Base-by-base conservation (phyloP, 2,888 invertebrate genomes). In the Hydropsyche betteni region DNA sequence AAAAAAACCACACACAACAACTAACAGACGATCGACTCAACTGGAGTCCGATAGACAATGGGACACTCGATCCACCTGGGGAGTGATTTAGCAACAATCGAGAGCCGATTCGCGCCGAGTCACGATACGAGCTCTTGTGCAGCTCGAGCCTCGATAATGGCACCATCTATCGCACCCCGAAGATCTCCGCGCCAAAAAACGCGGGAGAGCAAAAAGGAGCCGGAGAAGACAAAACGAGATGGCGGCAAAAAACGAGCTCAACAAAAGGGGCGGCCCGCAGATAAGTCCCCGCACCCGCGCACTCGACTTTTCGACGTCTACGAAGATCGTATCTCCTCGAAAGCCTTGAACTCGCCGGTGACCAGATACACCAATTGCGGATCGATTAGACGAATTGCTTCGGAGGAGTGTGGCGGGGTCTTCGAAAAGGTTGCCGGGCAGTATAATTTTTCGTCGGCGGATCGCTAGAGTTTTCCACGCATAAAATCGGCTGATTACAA, bases 41-140 rank as follows among this genome's bases (percentile, higher is more conserved):
- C 64, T 33, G 34, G 64, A 64, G 34, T 8, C 64, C 64, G 64
- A 64, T 64, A 64, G 64, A 64, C 64, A 64, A 64, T 64, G 34
- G 64, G n/a, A 61, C 33, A 64, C 33, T 64, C 44, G 3, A 44
- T 44, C 44, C 44, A 44, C 44, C 44, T 44, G 44, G 44, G 44
- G 44, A 64, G 64, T 64, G 64, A 64, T 64, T 64, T 64, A 64
- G 64, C 64, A 64, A 64, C 36, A 64, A 24, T 34, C 33, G 12
- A 12, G n/a, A 36, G 34, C 34, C 64, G 36, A 24, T 69, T 69
- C n/a, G 50, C 51, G 69, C 50, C 69, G 10, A 69, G 69, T 69
- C 69, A 69, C 68, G 68, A 68, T 68, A 68, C 34, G n/a, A 24
- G 53, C 68, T 68, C 68, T 68, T 68, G 34, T 44, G 44, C 68